Percentiles rank a stretch among this genome's conserved stretches.
Evolutionary conservation across 2,888 invertebrate species (phyloP).

Genomic region (Drosophila macrospina): DNA sequence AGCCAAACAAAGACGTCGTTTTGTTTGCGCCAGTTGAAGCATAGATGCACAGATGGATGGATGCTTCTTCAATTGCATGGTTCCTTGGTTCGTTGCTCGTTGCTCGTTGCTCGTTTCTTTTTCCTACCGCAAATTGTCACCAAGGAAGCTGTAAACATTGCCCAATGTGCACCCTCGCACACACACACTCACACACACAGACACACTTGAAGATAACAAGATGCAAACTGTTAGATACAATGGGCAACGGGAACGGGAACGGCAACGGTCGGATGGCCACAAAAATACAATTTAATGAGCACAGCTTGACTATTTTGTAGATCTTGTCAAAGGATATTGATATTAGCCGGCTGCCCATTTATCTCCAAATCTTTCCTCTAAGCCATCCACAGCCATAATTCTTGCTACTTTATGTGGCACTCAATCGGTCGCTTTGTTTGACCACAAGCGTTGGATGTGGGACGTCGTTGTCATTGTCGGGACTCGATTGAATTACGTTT

Average conservation of each 20-base stretch:
- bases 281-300: slow-evolving; percentile 84
- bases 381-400: slow-evolving; percentile 63
- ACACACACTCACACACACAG: slow-evolving; percentile 47
- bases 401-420: slow-evolving; percentile 65
- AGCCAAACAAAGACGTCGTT: slow-evolving; percentile 70
- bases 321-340: slow-evolving; percentile 79
- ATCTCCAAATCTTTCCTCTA: slow-evolving; percentile 47
- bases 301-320: slow-evolving; percentile 81
- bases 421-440: slow-evolving; percentile 55
- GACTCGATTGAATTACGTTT: slow-evolving; percentile 62
- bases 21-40: slow-evolving; percentile 60
- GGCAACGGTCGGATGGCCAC: slow-evolving; percentile 59
- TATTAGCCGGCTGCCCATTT: slow-evolving; percentile 71
- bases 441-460: slow-evolving; percentile 47
- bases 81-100: slow-evolving; percentile 8
- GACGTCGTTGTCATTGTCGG: slow-evolving; percentile 21
- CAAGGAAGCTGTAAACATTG: slow-evolving; percentile 63
- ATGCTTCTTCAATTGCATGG: slow-evolving; percentile 14
- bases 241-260: slow-evolving; percentile 38
- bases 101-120: slow-evolving; percentile 30
- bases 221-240: slow-evolving; percentile 75
- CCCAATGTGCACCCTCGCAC: slow-evolving; percentile 60
- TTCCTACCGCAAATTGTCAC: slow-evolving; percentile 78
- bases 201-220: slow-evolving; percentile 69
- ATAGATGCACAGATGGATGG: slow-evolving; percentile 45